Percentiles rank a stretch among this genome's conserved stretches.
These are phyloP conservation scores for Drosophila sp. DNA, from an alignment of 1,140 invertebrate species.

Conservation along the genomic window DNA sequence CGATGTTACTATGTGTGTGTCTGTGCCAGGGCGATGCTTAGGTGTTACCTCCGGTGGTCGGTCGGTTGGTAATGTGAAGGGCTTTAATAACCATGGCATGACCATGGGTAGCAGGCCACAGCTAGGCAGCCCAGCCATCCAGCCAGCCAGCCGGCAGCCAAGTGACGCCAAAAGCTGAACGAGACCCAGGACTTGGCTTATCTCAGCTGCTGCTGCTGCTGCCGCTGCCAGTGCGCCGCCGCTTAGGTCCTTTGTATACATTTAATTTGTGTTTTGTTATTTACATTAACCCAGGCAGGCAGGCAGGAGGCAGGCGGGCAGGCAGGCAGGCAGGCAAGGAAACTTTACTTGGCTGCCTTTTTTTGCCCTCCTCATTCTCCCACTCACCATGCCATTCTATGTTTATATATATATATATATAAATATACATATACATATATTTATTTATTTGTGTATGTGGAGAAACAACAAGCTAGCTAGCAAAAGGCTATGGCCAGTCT, in stretches of 20 bases:
- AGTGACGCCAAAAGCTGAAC: conserved; percentile 52
- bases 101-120: conserved; percentile 46
- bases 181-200: conserved; percentile 55
- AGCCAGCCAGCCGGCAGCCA: conserved; percentile 60
- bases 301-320: neutral
- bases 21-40: conserved; percentile 24
- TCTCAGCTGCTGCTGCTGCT: conserved; percentile 63
- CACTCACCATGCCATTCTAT: conserved; percentile 49
- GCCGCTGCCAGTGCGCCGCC: conserved; percentile 22
- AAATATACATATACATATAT: neutral
- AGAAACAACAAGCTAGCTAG: conserved; percentile 18
- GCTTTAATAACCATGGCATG: conserved; percentile 51
- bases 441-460: conserved; percentile 2
- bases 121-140: neutral
- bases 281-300: conserved; percentile 74
- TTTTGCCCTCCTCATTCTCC: conserved; percentile 58
- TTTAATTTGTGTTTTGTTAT: conserved; percentile 82
- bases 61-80: conserved; percentile 51
- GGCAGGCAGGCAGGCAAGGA: conserved; percentile 41
- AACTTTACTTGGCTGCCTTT: conserved; percentile 19
- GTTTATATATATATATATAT: neutral
- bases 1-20: neutral
- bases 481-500: conserved; percentile 50
- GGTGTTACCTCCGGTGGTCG: conserved; percentile 50
- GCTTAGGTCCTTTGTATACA: conserved; percentile 72